Conservation (phyloP, 2,888 invertebrate species). For the Petrolisthes manimaculis region DNA sequence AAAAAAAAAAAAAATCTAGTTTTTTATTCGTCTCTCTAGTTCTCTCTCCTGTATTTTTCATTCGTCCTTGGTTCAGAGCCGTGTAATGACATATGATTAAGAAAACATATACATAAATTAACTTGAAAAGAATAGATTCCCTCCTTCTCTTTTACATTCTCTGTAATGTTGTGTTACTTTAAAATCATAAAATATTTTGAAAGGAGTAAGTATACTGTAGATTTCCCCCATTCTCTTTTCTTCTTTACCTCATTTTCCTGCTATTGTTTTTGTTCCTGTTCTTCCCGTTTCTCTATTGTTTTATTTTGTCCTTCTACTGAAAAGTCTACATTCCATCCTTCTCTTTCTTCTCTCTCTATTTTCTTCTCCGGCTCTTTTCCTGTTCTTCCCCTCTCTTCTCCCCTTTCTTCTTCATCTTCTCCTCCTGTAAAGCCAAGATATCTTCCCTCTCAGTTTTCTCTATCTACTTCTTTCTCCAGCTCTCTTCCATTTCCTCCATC, state of each 20-base stretch:
- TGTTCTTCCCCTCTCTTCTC: constrained; percentile 6
- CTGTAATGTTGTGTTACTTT: not conserved
- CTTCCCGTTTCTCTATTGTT: not conserved
- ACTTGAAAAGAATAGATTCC: not conserved
- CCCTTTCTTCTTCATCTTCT: not conserved
- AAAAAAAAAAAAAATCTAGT: too few species aligned
- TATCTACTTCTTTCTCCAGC: too few species aligned
- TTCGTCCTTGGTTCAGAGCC: too few species aligned
- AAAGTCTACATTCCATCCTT: too few species aligned
- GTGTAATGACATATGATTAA: not conserved
- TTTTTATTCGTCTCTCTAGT: too few species aligned
- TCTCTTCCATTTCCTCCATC: not conserved
- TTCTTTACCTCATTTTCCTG: not conserved
- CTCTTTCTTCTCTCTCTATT: not conserved
- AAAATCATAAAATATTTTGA: not conserved
- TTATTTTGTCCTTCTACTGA: not conserved
- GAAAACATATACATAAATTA: not conserved
- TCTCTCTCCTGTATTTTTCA: too few species aligned
- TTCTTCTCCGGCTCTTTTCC: not conserved
- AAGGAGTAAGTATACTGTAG: not conserved
- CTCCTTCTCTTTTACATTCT: not conserved
- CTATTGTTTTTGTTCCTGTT: not conserved
- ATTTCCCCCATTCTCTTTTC: not conserved
- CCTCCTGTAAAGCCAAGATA: too few species aligned
- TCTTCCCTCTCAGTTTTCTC: too few species aligned